Conservation (phyloP, 30 jellyfish, hydroid and myxozoan genomes). For the Clytia hemisphaerica region DNA sequence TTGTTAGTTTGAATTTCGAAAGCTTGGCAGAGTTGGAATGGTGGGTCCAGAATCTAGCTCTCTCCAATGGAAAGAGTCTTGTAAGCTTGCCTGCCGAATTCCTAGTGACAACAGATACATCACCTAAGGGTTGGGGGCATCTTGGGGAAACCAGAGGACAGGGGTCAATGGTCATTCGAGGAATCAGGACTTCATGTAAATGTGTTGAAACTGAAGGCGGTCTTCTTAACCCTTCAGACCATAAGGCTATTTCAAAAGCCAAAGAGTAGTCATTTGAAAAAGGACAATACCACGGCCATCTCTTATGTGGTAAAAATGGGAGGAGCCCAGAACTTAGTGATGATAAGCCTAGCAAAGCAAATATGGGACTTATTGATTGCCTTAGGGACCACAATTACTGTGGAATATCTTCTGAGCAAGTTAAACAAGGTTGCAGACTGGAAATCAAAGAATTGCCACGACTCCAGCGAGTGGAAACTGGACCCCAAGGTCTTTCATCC, state of each 20-base stretch:
- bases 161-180: conserved; percentile 34
- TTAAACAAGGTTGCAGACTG: conserved; percentile 21
- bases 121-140: conserved; percentile 37
- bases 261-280: conserved; percentile 13
- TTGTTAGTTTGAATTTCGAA: too few relatives aligned
- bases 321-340: background rate
- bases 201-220: conserved; percentile 27
- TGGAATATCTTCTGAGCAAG: background rate
- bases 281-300: conserved; percentile 38
- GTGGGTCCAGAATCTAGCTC: too few relatives aligned
- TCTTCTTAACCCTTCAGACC: conserved; percentile 8
- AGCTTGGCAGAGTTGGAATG: too few relatives aligned
- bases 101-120: conserved; percentile 1
- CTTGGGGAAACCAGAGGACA: conserved; percentile 23
- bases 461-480: conserved; percentile 38
- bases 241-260: background rate
- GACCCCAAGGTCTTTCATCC: background rate
- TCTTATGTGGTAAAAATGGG: conserved; percentile 22
- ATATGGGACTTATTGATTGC: conserved; percentile 17
- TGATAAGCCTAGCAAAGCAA: conserved; percentile 1
- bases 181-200: conserved; percentile 25
- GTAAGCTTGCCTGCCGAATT: too few relatives aligned
- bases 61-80: too few relatives aligned
- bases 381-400: conserved; percentile 19
- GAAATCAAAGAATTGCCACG: conserved; percentile 24